Conservation (phyloP, 2,888 invertebrate genomes). For the Xanthia icteritia region DNA sequence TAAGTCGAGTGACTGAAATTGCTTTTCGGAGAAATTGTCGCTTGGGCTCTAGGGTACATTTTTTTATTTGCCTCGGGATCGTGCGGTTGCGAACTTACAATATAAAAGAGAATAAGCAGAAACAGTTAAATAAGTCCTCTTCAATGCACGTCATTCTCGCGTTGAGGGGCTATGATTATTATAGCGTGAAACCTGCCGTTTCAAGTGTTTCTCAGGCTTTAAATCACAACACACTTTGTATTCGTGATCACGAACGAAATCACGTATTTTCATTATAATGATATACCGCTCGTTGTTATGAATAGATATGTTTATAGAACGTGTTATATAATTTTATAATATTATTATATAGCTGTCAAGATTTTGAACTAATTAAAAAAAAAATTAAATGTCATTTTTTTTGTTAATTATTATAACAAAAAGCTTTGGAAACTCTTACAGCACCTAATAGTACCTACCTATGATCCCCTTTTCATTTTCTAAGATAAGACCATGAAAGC, state of each 20-base stretch:
- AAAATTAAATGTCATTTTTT: too few species aligned
- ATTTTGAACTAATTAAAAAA: neutral
- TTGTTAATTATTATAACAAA: too few species aligned
- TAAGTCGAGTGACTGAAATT: conserved; percentile 14
- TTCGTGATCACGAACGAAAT: conserved; percentile 4
- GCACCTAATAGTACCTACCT: conserved; percentile 24
- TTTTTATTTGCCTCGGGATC: neutral
- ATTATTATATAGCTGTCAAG: too few species aligned
- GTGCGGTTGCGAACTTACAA: neutral
- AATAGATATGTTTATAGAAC: conserved; percentile 13
- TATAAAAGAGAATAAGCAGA: neutral
- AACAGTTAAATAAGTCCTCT: neutral
- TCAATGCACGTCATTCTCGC: neutral
- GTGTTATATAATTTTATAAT: too few species aligned
- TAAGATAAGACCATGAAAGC: conserved; percentile 30
- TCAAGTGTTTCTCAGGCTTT: neutral
- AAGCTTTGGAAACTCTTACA: conserved; percentile 2
- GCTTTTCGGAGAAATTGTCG: conserved; percentile 5
- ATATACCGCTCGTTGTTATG: neutral
- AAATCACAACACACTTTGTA: neutral
- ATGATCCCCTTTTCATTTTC: conserved; percentile 21
- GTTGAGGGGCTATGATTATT: neutral
- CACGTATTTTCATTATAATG: neutral
- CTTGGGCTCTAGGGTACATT: neutral
- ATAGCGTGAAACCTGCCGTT: neutral